Conservation (phyloP, 2,797 vertebrate species). For the Falco cherrug region DNA sequence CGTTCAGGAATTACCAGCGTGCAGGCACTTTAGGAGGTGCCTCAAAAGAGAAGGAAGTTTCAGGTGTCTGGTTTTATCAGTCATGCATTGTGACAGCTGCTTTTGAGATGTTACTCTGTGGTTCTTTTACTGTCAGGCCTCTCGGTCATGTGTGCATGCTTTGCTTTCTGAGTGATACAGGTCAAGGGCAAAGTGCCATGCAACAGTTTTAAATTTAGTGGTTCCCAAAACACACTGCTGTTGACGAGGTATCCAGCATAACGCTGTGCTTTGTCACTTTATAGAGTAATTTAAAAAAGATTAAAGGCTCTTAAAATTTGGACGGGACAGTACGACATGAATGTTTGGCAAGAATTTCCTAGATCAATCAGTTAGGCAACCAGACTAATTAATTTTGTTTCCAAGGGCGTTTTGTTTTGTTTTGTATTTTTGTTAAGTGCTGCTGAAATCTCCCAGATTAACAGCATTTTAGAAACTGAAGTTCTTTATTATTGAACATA, state of each 20-base stretch:
- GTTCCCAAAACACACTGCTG: slow-evolving; percentile 27
- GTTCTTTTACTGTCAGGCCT: not conserved
- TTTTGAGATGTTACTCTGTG: not conserved
- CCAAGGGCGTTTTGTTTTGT: slow-evolving; percentile 40
- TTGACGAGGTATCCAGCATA: slow-evolving; percentile 32
- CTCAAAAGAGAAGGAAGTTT: not conserved
- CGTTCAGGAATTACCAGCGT: not conserved
- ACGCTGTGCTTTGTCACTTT: slow-evolving; percentile 22
- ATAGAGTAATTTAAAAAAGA: slow-evolving; percentile 4
- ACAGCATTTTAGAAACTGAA: not conserved
- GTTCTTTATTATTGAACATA: not conserved
- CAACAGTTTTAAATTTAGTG: slow-evolving; percentile 29
- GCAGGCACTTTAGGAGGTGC: not conserved
- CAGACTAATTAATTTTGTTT: slow-evolving; percentile 38
- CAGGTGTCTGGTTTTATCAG: not conserved
- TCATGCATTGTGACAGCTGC: not conserved
- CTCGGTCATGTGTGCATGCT: not conserved
- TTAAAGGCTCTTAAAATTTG: slow-evolving; percentile 15
- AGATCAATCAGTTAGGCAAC: not conserved
- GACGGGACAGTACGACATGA: not conserved
- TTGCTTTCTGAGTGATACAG: not conserved
- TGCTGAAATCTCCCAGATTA: slow-evolving; percentile 10
- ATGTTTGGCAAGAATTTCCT: slow-evolving; percentile 33
- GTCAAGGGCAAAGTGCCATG: slow-evolving; percentile 30
- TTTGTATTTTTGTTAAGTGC: not conserved